Conservation (phyloP, 2,113 vertebrate species). For the Phodopus roborovskii region DNA sequence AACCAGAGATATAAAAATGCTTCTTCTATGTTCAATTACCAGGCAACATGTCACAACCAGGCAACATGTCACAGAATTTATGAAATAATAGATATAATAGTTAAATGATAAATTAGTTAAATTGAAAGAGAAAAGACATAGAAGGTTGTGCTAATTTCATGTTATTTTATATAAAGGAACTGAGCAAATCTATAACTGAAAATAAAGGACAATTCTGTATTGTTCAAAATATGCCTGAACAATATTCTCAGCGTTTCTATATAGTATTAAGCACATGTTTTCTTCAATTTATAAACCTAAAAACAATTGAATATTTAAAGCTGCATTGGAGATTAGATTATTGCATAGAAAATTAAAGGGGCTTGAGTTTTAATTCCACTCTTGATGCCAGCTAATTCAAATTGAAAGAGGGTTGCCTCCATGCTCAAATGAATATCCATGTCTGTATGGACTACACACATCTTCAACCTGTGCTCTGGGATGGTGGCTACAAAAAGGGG, state of each 20-base stretch:
- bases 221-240: not conserved
- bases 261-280: not conserved
- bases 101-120: not conserved
- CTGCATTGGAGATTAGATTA: not conserved
- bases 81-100: not conserved
- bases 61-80: no score
- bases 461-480: not conserved
- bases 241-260: not conserved
- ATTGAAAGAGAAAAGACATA: not conserved
- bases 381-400: not conserved
- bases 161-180: not conserved
- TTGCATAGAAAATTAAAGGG: not conserved
- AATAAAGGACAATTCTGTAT: fast-evolving
- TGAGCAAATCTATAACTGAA: no score
- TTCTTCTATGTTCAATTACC: not conserved
- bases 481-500: no score
- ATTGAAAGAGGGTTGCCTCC: not conserved
- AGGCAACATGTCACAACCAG: not conserved
- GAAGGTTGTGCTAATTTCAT: not conserved
- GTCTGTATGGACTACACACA: not conserved
- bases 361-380: not conserved
- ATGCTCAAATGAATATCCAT: not conserved
- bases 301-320: not conserved
- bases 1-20: not conserved
- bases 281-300: not conserved